Evolutionary conservation across 2,888 invertebrate genomes (phyloP).

Genomic region (Nephrotoma guestfalica): DNA sequence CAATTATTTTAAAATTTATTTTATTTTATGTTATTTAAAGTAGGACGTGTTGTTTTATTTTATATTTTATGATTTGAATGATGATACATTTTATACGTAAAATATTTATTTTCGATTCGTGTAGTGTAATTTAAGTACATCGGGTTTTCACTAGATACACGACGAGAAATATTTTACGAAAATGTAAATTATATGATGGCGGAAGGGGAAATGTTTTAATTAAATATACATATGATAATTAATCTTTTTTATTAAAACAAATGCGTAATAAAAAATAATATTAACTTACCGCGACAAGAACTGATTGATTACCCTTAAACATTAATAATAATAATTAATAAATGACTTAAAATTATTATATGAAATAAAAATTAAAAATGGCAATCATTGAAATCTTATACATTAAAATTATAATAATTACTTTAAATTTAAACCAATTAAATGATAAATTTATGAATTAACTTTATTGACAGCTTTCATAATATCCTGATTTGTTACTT

Average conservation of each 20-base stretch:
- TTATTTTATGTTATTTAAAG: not conserved
- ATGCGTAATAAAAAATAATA: not conserved
- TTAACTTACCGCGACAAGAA: not conserved
- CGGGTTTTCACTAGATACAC: not conserved
- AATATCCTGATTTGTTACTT: conserved; percentile 28
- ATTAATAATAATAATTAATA: not conserved
- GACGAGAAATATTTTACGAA: not conserved
- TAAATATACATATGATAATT: not conserved
- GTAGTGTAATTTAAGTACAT: not conserved
- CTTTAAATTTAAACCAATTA: not conserved
- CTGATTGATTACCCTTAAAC: not conserved
- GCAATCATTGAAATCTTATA: conserved; percentile 1
- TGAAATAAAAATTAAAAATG: conserved; percentile 1
- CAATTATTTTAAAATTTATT: not conserved
- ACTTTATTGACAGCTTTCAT: conserved; percentile 34
- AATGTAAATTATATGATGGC: not conserved
- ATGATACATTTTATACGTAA: not conserved
- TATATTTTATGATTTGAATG: not conserved
- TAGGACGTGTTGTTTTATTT: not conserved
- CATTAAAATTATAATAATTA: conserved; percentile 1
- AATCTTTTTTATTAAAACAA: not conserved
- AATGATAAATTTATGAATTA: conserved; percentile 27
- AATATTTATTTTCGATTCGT: not conserved
- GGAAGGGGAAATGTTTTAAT: not conserved
- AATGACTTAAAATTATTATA: not conserved